A percentile compares a stretch with the other conserved stretches of the same genome.
Conservation (phyloP, 2,797 vertebrate genomes). For the Knipowitschia caucasica region DNA sequence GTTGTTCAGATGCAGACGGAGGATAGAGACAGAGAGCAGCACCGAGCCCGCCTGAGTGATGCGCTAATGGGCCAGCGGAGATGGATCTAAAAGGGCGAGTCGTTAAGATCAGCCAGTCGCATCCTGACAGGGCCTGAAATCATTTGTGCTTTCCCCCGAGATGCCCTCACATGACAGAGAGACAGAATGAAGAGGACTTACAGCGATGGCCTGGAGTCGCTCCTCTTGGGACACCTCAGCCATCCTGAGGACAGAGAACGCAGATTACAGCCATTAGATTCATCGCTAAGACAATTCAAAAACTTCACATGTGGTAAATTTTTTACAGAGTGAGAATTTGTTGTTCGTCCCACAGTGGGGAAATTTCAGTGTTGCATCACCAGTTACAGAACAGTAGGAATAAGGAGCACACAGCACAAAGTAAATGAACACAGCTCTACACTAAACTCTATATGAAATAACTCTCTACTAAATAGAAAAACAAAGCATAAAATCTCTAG, state of each 20-base stretch:
- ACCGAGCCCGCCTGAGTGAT: conserved; percentile 19
- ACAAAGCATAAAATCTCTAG: too few species aligned
- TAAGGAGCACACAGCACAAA: too few species aligned
- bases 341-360: too few species aligned
- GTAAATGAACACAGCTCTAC: too few species aligned
- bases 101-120: conserved; percentile 44
- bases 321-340: too few species aligned
- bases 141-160: conserved; percentile 41
- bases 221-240: conserved; percentile 88
- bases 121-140: conserved; percentile 40
- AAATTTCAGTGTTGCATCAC: too few species aligned
- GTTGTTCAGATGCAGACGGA: neutral
- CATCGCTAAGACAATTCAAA: too few species aligned
- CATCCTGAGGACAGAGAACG: conserved; percentile 76
- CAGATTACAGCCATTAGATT: too few species aligned
- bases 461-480: too few species aligned
- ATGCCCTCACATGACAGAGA: conserved; percentile 19
- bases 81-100: conserved; percentile 60
- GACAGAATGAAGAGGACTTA: conserved; percentile 68
- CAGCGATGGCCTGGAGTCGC: conserved; percentile 90
- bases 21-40: conserved; percentile 15
- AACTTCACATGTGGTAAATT: too few species aligned
- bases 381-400: too few species aligned
- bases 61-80: conserved; percentile 54
- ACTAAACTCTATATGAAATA: too few species aligned